Evolutionary conservation across 2,113 vertebrate species (phyloP).

Genomic region (Fregetta grallaria): DNA sequence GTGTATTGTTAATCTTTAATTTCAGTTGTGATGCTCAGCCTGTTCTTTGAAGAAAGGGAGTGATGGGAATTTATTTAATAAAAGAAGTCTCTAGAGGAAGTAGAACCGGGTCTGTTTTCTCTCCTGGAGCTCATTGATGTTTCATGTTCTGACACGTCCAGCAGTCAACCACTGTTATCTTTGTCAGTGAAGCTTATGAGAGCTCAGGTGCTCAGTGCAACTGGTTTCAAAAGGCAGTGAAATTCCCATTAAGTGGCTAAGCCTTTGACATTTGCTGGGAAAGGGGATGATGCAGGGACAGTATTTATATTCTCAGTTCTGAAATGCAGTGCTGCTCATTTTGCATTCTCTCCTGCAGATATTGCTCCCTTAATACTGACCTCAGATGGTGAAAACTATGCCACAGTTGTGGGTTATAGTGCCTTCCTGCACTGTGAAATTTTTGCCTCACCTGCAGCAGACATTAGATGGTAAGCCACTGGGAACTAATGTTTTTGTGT

Average conservation of each 20-base stretch:
- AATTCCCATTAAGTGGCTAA: background rate
- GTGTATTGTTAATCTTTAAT: background rate
- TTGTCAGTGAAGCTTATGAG: background rate
- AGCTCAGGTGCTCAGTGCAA: background rate
- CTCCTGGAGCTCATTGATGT: background rate
- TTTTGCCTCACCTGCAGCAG: slow-evolving; percentile 87
- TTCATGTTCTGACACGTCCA: background rate
- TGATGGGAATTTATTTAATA: background rate
- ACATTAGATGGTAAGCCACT: slow-evolving; percentile 81
- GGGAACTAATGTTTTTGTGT: background rate
- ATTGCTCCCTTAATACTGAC: slow-evolving; percentile 88
- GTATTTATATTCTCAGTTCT: background rate
- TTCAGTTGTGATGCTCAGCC: background rate
- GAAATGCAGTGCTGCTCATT: background rate
- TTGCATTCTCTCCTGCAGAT: slow-evolving; percentile 72
- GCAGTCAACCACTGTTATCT: background rate
- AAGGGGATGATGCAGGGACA: background rate
- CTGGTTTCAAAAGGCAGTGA: background rate
- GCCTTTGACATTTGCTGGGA: background rate
- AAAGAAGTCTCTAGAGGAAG: background rate
- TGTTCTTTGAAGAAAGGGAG: background rate
- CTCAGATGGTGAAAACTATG: slow-evolving; percentile 79
- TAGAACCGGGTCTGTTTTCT: background rate
- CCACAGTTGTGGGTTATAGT: slow-evolving; percentile 78
- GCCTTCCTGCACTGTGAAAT: slow-evolving; percentile 84